phyloP scores from a whole-genome alignment of 2,113 vertebrate genomes.

The Rhynchomys soricoides region DNA sequence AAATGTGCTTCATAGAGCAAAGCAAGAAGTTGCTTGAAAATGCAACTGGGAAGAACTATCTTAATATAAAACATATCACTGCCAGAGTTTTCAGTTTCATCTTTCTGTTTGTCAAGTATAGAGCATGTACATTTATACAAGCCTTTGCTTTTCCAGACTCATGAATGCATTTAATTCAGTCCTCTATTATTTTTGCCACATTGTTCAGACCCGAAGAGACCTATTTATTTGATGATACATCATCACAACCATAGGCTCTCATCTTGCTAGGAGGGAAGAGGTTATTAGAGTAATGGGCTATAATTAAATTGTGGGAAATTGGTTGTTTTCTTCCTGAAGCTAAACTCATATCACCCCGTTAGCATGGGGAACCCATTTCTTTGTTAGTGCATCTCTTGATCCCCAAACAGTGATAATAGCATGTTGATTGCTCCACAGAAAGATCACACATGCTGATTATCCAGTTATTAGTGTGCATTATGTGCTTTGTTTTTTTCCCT shows the following conservation, averaged over 20 bases:
- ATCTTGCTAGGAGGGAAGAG: not conserved
- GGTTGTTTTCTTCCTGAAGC: slow-evolving; percentile 41
- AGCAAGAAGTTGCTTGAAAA: slow-evolving; percentile 11
- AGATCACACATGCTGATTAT: not conserved
- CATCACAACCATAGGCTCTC: not conserved
- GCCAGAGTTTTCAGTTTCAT: slow-evolving; percentile 15
- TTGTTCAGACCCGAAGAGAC: not conserved
- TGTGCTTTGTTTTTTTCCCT: not conserved
- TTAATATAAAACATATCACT: not conserved
- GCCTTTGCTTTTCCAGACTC: slow-evolving; percentile 30
- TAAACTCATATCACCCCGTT: slow-evolving; percentile 7
- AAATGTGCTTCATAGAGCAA: not conserved
- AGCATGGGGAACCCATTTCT: not conserved
- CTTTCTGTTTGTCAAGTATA: slow-evolving; percentile 3
- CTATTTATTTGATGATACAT: not conserved
- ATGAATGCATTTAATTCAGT: slow-evolving; percentile 15
- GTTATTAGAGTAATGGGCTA: slow-evolving; percentile 5
- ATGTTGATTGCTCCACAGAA: slow-evolving; percentile 4
- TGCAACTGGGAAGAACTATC: slow-evolving; percentile 8
- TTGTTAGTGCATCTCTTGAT: slow-evolving; percentile 5
- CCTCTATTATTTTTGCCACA: slow-evolving; percentile 29
- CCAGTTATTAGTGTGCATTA: not conserved
- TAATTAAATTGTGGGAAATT: not conserved
- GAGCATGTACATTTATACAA: not conserved
- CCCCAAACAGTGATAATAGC: not conserved